Evolutionary conservation across 1,140 invertebrate genomes (phyloP), one percentile per base, ranked within the genome.

Genomic region (Pteromalus puparum): DNA sequence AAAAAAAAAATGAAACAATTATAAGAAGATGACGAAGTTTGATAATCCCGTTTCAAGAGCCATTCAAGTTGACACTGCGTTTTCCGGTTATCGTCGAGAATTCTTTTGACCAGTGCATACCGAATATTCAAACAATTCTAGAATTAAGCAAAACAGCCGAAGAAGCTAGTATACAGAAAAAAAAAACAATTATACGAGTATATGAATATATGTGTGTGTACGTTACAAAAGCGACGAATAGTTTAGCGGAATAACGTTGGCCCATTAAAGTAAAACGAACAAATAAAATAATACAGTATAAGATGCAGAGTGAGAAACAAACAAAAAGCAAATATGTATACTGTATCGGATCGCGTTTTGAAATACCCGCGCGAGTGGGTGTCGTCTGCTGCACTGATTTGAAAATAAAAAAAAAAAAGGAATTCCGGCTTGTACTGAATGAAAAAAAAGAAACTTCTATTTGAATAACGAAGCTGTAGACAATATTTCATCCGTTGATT

Each of bases 401-500:
- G 53, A 61, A 61, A 48, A 46, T 46, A 34, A 34, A 34, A 34
- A 5, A 34, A 5, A 28, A 53, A 76, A 48, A 67, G 9, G 24
- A 75, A 65, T 46, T 76, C 34, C 26, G 34, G 15, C 38, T 1
- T 68, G 38, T 48, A 48, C 42, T 75, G n/a, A 67, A 67, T 10
- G 9, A 34, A 34, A 34, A 75, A 75, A 30, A 38, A 21, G 42
- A 84, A 79, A 74, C 73, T 84, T 84, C 75, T 48, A 74, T 65
- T 74, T 74, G 65, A 79, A 79, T 34, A 72, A 82, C 24, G 61
- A 82, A 61, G n/a, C 70, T 72, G 46, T 85, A 82, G 73, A 85
- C 84, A 85, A 85, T 85, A 81, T 81, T 81, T 53, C 48, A 85
- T 70, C 21, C 38, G 53, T 80, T 80, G 24, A 9, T 3, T 77